phyloP scores from a whole-genome alignment of 2,113 vertebrate genomes.

The Rhabdornis inornatus region DNA sequence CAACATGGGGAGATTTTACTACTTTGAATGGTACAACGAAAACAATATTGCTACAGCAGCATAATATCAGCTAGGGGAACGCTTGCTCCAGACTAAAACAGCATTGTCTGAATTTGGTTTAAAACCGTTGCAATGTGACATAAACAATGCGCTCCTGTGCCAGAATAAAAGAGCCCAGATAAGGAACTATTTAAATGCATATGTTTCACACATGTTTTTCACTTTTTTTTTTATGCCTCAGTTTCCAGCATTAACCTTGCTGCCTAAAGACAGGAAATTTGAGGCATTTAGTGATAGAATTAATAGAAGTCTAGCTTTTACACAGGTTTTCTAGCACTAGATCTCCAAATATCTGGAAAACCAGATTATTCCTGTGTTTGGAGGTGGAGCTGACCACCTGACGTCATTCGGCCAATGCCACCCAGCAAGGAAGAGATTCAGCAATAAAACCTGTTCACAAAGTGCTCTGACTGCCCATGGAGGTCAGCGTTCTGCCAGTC shows the following conservation, averaged over 20 bases:
- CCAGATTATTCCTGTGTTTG: not conserved
- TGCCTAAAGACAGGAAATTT: not conserved
- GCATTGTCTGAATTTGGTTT: not conserved
- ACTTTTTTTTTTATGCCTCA: not conserved
- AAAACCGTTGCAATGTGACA: not conserved
- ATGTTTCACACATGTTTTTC: not conserved
- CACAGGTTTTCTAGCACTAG: not conserved
- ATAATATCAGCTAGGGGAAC: not conserved
- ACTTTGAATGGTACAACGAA: not conserved
- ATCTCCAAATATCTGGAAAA: not conserved
- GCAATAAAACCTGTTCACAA: not conserved
- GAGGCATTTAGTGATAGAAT: not conserved
- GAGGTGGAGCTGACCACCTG: not conserved
- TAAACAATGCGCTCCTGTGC: not conserved
- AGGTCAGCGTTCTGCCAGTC: not conserved
- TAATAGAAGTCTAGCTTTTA: not conserved
- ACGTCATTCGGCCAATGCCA: not conserved
- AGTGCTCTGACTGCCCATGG: accelerated
- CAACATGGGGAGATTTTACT: not conserved
- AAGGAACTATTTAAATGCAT: not conserved
- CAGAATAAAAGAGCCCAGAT: not conserved
- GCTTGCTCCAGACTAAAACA: not conserved
- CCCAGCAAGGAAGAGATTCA: not conserved
- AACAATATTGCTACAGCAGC: not conserved
- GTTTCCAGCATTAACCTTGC: not conserved